Evolutionary conservation across 2,113 vertebrate genomes (phyloP).

Genomic region (Bufo bufo): DNA sequence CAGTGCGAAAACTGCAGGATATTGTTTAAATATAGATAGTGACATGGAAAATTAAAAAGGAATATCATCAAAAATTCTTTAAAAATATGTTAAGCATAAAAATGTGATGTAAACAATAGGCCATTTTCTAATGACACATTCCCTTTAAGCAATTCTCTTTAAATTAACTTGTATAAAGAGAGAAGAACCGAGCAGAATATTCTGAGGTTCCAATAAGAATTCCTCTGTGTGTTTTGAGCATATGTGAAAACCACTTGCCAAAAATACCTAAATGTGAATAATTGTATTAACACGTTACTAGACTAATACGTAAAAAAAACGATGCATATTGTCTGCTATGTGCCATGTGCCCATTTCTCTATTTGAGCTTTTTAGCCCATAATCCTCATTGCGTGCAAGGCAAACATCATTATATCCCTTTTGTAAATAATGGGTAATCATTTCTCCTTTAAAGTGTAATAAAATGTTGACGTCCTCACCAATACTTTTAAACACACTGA

Average conservation of each 20-base stretch:
- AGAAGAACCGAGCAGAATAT: neutral
- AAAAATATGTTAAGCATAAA: too few species aligned
- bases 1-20: too few species aligned
- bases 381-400: neutral
- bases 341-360: conserved; percentile 1
- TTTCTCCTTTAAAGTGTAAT: neutral
- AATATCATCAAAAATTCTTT: too few species aligned
- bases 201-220: neutral
- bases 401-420: conserved; percentile 6
- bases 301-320: neutral
- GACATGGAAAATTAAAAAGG: too few species aligned
- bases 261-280: neutral
- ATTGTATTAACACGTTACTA: conserved; percentile 22
- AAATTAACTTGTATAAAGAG: neutral
- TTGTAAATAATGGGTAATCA: neutral
- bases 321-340: neutral
- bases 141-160: neutral
- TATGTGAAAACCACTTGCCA: neutral
- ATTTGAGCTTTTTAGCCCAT: neutral
- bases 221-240: neutral
- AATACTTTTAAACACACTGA: neutral
- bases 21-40: too few species aligned
- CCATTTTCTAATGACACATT: neutral
- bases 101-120: too few species aligned
- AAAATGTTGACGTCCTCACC: conserved; percentile 1